Conservation (phyloP, 2,113 vertebrate genomes). For the Silurus asotus region DNA sequence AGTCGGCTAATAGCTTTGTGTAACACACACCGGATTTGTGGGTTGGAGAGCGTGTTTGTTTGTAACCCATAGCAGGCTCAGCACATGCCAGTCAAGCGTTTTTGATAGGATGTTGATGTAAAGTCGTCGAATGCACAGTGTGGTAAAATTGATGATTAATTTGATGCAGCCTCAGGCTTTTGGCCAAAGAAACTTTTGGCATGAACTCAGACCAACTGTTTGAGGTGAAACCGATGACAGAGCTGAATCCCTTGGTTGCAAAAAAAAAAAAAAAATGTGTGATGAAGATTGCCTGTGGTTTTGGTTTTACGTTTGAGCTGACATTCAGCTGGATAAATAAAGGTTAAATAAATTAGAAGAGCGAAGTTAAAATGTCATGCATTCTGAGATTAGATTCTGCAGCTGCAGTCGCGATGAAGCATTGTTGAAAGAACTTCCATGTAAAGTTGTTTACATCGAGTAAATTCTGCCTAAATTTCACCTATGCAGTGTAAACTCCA, state of each 20-base stretch:
- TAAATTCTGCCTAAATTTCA: conserved; percentile 29
- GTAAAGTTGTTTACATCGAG: conserved; percentile 10
- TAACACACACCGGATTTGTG: conserved; percentile 41
- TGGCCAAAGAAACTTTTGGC: conserved; percentile 38
- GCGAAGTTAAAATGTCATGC: conserved; percentile 36
- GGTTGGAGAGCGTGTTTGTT: conserved; percentile 43
- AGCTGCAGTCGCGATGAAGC: conserved; percentile 36
- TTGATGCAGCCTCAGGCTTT: conserved; percentile 36
- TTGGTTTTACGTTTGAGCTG: conserved; percentile 28
- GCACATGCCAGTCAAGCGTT: conserved; percentile 51
- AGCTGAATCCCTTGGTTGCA: conserved; percentile 23
- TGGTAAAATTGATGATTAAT: conserved; percentile 47
- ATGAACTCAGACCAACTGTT: conserved; percentile 37
- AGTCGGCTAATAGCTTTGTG: conserved; percentile 51
- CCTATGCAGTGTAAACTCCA: conserved; percentile 39
- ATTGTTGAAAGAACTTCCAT: conserved; percentile 26
- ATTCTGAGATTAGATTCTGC: conserved; percentile 35
- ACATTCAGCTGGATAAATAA: conserved; percentile 40
- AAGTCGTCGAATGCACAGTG: conserved; percentile 37
- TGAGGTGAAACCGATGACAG: conserved; percentile 41
- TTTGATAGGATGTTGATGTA: conserved; percentile 44
- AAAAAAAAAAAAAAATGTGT: conserved; percentile 27
- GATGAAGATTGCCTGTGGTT: not conserved
- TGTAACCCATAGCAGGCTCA: conserved; percentile 37
- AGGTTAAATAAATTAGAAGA: conserved; percentile 32